phyloP scores from a whole-genome alignment of 2,888 invertebrate species.

The Drosophila conformis region DNA sequence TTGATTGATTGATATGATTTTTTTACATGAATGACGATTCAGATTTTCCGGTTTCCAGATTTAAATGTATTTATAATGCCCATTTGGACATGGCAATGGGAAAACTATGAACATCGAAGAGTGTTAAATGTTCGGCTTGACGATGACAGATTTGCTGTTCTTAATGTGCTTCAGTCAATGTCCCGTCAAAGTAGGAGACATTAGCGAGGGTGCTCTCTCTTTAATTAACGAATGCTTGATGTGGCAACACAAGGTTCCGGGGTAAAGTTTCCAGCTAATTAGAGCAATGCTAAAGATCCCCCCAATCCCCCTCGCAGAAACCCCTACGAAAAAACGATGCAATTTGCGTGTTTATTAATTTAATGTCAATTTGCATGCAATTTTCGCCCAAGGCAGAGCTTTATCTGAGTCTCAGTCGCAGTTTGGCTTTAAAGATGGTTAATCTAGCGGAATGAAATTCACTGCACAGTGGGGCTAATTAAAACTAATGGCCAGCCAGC shows the following conservation, averaged over 20 bases:
- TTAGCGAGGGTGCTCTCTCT: constrained; percentile 37
- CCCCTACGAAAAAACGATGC: constrained; percentile 45
- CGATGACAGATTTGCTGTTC: background rate
- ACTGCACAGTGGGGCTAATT: constrained; percentile 56
- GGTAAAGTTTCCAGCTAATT: constrained; percentile 70
- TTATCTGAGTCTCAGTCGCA: constrained; percentile 41
- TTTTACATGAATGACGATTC: background rate
- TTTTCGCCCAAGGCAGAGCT: constrained; percentile 65
- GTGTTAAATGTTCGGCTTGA: background rate
- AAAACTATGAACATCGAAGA: background rate
- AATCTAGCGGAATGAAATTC: constrained; percentile 57
- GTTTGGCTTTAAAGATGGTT: constrained; percentile 50
- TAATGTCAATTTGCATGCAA: constrained; percentile 79
- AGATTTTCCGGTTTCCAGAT: background rate
- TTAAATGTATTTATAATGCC: background rate
- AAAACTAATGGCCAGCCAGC: constrained; percentile 63
- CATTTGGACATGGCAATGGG: no score
- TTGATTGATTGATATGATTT: no score
- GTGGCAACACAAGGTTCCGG: constrained; percentile 38
- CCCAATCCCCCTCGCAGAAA: background rate
- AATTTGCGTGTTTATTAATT: constrained; percentile 78
- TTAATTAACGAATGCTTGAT: constrained; percentile 70
- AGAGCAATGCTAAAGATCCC: constrained; percentile 29
- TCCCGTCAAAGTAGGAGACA: constrained; percentile 48
- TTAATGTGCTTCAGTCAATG: constrained; percentile 22